Percentiles rank a stretch among this genome's conserved stretches.
Conservation (phyloP, 2,888 invertebrate genomes). For the Arctia plantaginis region DNA sequence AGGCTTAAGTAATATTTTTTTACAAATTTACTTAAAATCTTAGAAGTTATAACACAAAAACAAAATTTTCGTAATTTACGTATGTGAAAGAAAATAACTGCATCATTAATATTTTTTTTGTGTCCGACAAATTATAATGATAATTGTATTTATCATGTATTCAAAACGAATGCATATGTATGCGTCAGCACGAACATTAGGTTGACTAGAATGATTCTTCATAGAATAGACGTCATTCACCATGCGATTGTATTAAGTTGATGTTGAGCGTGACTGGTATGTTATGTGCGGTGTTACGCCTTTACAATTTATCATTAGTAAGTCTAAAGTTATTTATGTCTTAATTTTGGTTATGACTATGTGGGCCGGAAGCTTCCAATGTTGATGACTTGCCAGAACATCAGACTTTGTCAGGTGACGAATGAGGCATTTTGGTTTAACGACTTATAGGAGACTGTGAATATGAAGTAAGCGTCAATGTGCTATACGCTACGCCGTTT, state of each 20-base stretch:
- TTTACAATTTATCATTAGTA: slow-evolving; percentile 70
- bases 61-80: not conserved
- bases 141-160: slow-evolving; percentile 30
- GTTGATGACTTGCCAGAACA: slow-evolving; percentile 63
- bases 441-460: not conserved
- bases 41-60: not conserved
- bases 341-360: slow-evolving; percentile 78
- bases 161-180: slow-evolving; percentile 72
- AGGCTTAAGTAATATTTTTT: too few species aligned
- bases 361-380: slow-evolving; percentile 67
- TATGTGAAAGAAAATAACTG: not conserved
- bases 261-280: slow-evolving; percentile 75
- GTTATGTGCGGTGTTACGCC: slow-evolving; percentile 76
- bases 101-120: not conserved
- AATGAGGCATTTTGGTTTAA: slow-evolving; percentile 35
- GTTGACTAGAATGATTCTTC: slow-evolving; percentile 57
- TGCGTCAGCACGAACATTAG: slow-evolving; percentile 61
- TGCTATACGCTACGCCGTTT: not conserved
- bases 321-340: slow-evolving; percentile 78
- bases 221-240: slow-evolving; percentile 66
- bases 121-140: not conserved
- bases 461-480: not conserved
- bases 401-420: slow-evolving; percentile 50
- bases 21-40: too few species aligned
- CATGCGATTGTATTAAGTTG: slow-evolving; percentile 59